A percentile compares a stretch with the other conserved stretches of the same genome.
Conservation (phyloP, 1,140 invertebrate genomes). For the Oreohelix idahoensis region DNA sequence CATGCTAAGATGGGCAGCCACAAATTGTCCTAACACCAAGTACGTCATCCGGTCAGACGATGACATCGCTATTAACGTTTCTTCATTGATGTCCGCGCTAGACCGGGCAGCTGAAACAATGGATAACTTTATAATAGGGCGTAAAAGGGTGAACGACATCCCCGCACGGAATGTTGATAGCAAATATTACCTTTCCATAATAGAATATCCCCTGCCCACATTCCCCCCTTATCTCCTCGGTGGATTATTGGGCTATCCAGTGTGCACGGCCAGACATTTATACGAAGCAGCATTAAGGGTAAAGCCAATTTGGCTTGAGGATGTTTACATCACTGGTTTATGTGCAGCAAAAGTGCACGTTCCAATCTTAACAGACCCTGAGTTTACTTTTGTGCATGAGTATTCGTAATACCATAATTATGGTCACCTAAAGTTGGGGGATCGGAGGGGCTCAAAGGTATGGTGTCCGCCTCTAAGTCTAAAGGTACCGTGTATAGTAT, state of each 20-base stretch:
- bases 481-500: too few species aligned
- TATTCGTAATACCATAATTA: too few species aligned
- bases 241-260: too few species aligned
- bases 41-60: conserved; percentile 75
- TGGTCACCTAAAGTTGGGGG: too few species aligned
- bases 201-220: conserved; percentile 62
- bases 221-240: conserved; percentile 67
- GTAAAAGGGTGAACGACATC: conserved; percentile 33
- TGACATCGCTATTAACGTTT: conserved; percentile 74
- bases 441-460: too few species aligned
- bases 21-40: conserved; percentile 77
- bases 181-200: conserved; percentile 70
- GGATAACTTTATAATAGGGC: conserved; percentile 47
- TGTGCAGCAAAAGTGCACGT: conserved; percentile 35
- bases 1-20: conserved; percentile 83
- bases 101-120: background rate
- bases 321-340: too few species aligned
- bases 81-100: conserved; percentile 38
- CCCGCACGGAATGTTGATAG: conserved; percentile 56
- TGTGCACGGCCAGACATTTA: too few species aligned
- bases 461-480: too few species aligned
- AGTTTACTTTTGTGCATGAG: background rate
- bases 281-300: too few species aligned
- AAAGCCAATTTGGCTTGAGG: too few species aligned
- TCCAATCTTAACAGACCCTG: background rate